Evolutionary conservation across 2,888 invertebrate genomes (phyloP), one percentile per base, ranked within the genome.

Genomic region (Drosophila picticornis): DNA sequence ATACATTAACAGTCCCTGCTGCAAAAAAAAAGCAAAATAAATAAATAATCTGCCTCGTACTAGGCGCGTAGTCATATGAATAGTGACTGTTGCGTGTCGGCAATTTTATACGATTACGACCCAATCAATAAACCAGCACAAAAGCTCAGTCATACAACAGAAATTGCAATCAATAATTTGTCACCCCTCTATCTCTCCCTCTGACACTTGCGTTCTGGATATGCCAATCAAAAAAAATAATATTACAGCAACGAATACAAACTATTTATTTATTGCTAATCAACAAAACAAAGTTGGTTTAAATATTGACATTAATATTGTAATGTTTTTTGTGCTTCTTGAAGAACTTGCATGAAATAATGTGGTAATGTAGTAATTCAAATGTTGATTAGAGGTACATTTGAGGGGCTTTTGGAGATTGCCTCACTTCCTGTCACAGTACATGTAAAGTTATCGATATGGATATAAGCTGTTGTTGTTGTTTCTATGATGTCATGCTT

Each of bases 401-500:
- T n/a, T 27, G 25, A n/a, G 36, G 1, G 22, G 16, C 19, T 11
- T 22, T 1, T 55, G 27, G n/a, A 22, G 34, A 31, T 43, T 51
- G 34, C 25, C 29, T 27, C 22, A 51, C 13, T 60, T 51, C 27
- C 36, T 25, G 13, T 29, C 62, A 25, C 43, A 53, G 46, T 32
- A 31, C 27, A 22, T 32, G 13, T 52, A n/a, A 25, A 25, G 34
- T 19, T 27, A 55, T 55, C 36, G 36, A 56, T 56, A 43, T 31
- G 38, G 43, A 51, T 50, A 46, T 62, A 62, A 72, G 72, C 77
- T 83, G 75, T 84, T 70, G 59, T 9, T 46, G 73, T 81, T 83
- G 75, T 88, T 72, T 58, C 75, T 73, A 69, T 77, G 73, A 77
- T 77, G 68, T 86, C 83, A 88, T 72, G 78, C 87, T 73, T 83